A percentile compares a stretch with the other conserved stretches of the same genome.
These are phyloP conservation scores for Philaethria dido DNA, from an alignment of 2,888 invertebrate genomes.

Conservation along the genomic window DNA sequence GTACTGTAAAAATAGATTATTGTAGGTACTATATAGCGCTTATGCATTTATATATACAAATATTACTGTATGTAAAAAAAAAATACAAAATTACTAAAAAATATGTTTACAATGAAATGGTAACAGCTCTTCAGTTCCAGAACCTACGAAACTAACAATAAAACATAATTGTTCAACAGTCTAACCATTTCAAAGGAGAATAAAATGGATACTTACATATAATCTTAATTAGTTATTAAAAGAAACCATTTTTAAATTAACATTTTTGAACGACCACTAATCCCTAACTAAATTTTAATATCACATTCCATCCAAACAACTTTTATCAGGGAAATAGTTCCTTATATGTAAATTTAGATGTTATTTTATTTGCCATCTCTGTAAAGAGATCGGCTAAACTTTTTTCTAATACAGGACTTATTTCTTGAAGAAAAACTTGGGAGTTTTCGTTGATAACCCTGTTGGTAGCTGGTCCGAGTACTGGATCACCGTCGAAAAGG, in stretches of 20 bases:
- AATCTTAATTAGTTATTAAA: neutral
- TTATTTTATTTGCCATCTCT: constrained; percentile 88
- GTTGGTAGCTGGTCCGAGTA: constrained; percentile 86
- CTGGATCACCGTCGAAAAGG: constrained; percentile 86
- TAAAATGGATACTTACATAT: neutral
- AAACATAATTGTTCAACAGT: neutral
- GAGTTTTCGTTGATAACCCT: constrained; percentile 87
- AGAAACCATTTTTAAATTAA: neutral
- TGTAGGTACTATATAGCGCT: constrained; percentile 33
- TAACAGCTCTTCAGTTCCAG: neutral
- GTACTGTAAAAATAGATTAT: neutral
- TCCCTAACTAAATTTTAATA: constrained; percentile 23
- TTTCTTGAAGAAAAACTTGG: constrained; percentile 86
- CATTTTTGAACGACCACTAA: constrained; percentile 2
- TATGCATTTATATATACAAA: constrained; percentile 13
- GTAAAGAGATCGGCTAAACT: constrained; percentile 87
- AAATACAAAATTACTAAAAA: neutral
- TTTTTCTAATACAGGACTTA: constrained; percentile 86
- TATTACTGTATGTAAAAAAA: neutral
- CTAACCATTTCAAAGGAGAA: neutral
- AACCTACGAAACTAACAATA: neutral
- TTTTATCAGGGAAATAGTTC: constrained; percentile 86
- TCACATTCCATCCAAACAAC: constrained; percentile 13
- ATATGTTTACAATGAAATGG: neutral
- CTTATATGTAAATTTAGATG: constrained; percentile 86